Evolutionary conservation across 2,888 invertebrate species (phyloP).

Genomic region (Pseudoips prasinana): DNA sequence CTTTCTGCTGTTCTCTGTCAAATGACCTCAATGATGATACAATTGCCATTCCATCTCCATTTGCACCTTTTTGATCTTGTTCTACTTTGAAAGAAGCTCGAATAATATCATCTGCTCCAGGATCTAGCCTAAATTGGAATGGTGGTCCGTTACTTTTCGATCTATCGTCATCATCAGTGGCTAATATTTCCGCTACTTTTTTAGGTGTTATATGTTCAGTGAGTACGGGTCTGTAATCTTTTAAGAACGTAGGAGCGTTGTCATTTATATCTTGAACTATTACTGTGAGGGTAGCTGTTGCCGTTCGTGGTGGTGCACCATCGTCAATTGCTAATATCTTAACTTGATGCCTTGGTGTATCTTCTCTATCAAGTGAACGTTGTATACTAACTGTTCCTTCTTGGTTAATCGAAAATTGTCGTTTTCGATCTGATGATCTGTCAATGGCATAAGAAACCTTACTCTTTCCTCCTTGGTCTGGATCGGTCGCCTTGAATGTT

Average conservation of each 20-base stretch:
- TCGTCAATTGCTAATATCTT: conserved; percentile 98
- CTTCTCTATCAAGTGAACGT: conserved; percentile 95
- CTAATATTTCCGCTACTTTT: conserved; percentile 95
- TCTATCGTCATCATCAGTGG: conserved; percentile 96
- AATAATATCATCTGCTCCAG: conserved; percentile 96
- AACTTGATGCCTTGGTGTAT: conserved; percentile 96
- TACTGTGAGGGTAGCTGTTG: conserved; percentile 95
- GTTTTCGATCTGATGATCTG: conserved; percentile 93
- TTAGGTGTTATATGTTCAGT: conserved; percentile 96
- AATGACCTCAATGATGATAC: conserved; percentile 96
- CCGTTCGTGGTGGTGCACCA: conserved; percentile 95
- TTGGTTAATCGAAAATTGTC: conserved; percentile 96
- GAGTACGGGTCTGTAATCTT: conserved; percentile 95
- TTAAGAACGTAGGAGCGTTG: conserved; percentile 95
- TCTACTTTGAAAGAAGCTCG: conserved; percentile 97
- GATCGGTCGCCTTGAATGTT: conserved; percentile 97
- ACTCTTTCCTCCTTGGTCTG: conserved; percentile 96
- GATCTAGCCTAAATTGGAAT: conserved; percentile 96
- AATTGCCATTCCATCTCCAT: conserved; percentile 98
- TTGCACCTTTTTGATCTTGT: conserved; percentile 98
- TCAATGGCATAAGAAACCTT: conserved; percentile 96
- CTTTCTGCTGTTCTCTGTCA: conserved; percentile 97
- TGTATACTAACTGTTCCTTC: conserved; percentile 98
- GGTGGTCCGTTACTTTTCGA: conserved; percentile 98
- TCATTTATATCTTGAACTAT: conserved; percentile 98